Conservation (phyloP, 2,113 vertebrate genomes). For the Sceloporus tristichus region DNA sequence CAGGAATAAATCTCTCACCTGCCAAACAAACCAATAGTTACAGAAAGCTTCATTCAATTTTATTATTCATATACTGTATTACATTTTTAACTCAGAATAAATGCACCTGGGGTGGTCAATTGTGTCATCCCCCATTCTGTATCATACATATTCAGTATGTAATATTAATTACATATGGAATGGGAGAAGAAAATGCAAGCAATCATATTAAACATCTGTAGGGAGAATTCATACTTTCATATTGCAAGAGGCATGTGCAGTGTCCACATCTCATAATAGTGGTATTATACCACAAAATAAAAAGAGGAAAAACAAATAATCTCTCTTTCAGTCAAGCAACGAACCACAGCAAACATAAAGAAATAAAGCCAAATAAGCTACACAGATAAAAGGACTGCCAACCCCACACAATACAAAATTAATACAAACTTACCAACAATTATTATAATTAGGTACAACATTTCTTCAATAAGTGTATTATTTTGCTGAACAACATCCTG, state of each 20-base stretch:
- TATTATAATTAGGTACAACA: slow-evolving; percentile 98
- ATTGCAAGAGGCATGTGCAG: background rate
- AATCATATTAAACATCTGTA: background rate
- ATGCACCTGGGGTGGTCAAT: background rate
- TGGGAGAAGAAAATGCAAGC: background rate
- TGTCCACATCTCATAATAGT: background rate
- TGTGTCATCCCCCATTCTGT: background rate
- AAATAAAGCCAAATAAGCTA: background rate
- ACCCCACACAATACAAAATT: background rate
- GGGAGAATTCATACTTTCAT: background rate
- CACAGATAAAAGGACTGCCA: background rate
- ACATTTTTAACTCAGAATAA: background rate
- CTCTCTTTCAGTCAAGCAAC: background rate
- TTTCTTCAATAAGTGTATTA: slow-evolving; percentile 97
- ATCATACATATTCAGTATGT: background rate
- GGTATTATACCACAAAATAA: background rate
- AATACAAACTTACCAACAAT: slow-evolving; percentile 86
- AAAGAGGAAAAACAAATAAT: background rate
- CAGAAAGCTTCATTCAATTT: background rate
- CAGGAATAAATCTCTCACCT: slow-evolving; percentile 93
- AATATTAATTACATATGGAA: background rate
- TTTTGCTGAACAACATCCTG: slow-evolving; percentile 97
- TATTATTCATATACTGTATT: background rate
- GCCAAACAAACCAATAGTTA: slow-evolving; percentile 34
- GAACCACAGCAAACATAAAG: background rate